phyloP scores from a whole-genome alignment of 1,140 invertebrate genomes.

The Diploscapter pachys region DNA sequence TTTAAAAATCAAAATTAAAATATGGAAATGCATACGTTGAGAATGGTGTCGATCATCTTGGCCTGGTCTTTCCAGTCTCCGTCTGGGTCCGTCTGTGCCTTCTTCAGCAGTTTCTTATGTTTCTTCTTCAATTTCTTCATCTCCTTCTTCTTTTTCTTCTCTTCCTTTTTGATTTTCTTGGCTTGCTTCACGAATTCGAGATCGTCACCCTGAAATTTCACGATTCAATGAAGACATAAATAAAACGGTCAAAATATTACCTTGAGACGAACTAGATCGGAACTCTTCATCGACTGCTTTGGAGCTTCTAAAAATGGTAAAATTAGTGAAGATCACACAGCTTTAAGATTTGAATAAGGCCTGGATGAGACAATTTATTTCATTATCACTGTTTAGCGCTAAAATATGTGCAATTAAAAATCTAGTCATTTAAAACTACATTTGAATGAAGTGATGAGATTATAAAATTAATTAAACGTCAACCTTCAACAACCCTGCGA shows the following conservation, averaged over 20 bases:
- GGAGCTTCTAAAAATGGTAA: too few relatives aligned
- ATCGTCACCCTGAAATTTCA: too few relatives aligned
- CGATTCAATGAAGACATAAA: too few relatives aligned
- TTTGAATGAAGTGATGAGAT: background rate
- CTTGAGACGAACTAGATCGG: too few relatives aligned
- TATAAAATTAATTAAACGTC: too few relatives aligned
- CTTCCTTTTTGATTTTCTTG: constrained; percentile 47
- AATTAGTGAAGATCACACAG: too few relatives aligned
- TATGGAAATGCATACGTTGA: too few relatives aligned
- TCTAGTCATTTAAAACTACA: background rate
- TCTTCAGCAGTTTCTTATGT: constrained; percentile 11
- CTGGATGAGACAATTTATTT: too few relatives aligned
- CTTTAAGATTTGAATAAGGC: too few relatives aligned
- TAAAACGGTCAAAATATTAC: too few relatives aligned
- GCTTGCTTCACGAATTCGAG: constrained; percentile 29
- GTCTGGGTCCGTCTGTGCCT: constrained; percentile 25
- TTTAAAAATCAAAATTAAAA: too few relatives aligned
- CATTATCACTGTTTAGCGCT: background rate
- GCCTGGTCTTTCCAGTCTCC: constrained; percentile 37
- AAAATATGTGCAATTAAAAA: background rate
- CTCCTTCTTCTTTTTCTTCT: constrained; percentile 35
- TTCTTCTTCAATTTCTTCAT: constrained; percentile 40
- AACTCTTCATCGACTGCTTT: too few relatives aligned
- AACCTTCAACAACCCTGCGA: constrained; percentile 14
- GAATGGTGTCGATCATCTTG: constrained; percentile 36